These are phyloP conservation scores for Drymodes brunneopygia DNA, from an alignment of 2,113 vertebrate species.

Conservation along the genomic window DNA sequence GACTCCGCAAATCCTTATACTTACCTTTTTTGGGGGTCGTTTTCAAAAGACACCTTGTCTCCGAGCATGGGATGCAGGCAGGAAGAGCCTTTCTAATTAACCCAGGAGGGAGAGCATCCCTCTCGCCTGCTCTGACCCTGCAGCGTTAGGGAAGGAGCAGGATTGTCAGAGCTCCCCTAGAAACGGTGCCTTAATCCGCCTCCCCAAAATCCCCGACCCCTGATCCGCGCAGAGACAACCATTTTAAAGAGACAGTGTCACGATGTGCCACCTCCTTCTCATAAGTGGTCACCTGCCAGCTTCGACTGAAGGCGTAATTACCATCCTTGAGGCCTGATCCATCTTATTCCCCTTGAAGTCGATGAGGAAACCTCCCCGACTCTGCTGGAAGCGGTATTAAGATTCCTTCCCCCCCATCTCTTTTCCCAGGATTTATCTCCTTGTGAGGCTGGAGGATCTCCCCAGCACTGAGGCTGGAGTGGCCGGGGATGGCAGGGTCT, in stretches of 20 bases:
- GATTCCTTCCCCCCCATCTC: not conserved
- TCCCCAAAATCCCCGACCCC: conserved; percentile 36
- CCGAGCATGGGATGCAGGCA: conserved; percentile 8
- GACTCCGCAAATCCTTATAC: not conserved
- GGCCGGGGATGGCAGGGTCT: not conserved
- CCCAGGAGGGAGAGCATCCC: conserved; percentile 58
- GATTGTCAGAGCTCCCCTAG: conserved; percentile 21
- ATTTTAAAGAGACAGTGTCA: conserved; percentile 51
- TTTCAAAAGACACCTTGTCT: not conserved
- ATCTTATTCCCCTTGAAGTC: conserved; percentile 31
- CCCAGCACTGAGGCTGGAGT: not conserved
- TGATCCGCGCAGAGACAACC: not conserved
- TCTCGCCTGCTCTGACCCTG: not conserved
- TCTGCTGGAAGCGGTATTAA: conserved; percentile 15
- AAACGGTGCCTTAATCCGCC: conserved; percentile 41
- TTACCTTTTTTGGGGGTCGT: not conserved
- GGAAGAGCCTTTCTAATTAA: conserved; percentile 61
- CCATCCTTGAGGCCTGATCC: conserved; percentile 52
- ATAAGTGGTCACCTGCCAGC: conserved; percentile 16
- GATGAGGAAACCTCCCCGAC: conserved; percentile 23
- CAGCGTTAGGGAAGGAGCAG: conserved; percentile 33
- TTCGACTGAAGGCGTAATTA: not conserved
- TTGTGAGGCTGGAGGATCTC: not conserved
- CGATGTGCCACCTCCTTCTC: conserved; percentile 29
- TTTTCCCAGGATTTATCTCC: conserved; percentile 29